Conservation (phyloP, 2,797 vertebrate genomes). For the Telmatherina bonti region DNA sequence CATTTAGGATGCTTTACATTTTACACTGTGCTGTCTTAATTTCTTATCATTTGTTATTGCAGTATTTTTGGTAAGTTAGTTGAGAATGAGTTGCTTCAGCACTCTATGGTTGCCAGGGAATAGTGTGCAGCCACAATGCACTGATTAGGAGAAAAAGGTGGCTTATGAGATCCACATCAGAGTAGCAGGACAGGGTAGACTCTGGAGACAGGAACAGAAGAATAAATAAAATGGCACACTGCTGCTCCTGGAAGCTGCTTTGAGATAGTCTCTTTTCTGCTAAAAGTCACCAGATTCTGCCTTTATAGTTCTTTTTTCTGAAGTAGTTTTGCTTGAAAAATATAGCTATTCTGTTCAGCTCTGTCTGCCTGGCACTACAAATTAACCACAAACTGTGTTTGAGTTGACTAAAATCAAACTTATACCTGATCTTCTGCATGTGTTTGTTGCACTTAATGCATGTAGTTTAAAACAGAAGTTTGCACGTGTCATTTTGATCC, state of each 20-base stretch:
- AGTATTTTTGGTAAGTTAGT: not conserved
- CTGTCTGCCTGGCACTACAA: not conserved
- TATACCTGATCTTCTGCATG: not conserved
- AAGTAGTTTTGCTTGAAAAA: not conserved
- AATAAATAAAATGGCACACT: conserved; percentile 30
- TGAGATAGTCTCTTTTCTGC: conserved; percentile 8
- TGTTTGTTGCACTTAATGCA: not conserved
- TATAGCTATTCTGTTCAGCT: not conserved
- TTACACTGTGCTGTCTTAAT: not conserved
- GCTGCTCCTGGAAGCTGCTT: not conserved
- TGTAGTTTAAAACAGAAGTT: not conserved
- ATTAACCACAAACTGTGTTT: no score
- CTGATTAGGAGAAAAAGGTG: conserved; percentile 30
- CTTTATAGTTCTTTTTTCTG: not conserved
- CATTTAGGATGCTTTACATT: not conserved
- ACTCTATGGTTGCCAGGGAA: not conserved
- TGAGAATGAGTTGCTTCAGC: conserved; percentile 10
- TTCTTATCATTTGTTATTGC: not conserved
- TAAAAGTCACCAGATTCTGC: not conserved
- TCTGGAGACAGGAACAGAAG: conserved; percentile 36
- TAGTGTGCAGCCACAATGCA: not conserved
- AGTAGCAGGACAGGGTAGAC: conserved; percentile 20
- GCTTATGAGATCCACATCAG: conserved; percentile 23
- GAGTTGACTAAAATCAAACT: no score
- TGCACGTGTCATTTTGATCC: not conserved